A percentile compares a stretch with the other conserved stretches of the same genome.
phyloP scores from a whole-genome alignment of 1,140 invertebrate species.

The Heterodera schachtii region DNA sequence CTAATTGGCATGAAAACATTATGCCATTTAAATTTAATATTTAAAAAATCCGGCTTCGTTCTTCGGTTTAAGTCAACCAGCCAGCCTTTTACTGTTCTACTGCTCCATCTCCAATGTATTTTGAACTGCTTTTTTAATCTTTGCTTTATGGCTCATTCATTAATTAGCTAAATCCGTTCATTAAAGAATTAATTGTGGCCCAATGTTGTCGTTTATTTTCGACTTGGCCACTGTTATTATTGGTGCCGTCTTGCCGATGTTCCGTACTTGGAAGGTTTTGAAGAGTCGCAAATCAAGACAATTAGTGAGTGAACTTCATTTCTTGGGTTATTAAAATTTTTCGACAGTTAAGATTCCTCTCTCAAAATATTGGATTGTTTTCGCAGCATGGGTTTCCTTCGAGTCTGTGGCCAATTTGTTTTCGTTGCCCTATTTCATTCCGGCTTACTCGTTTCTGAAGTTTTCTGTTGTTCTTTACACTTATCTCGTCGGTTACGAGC shows the following conservation, averaged over 20 bases:
- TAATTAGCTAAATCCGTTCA: too few species aligned
- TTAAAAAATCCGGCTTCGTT: background rate
- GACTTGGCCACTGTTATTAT: background rate
- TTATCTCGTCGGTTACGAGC: constrained; percentile 22
- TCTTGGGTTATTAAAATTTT: constrained; percentile 5
- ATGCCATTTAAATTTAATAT: background rate
- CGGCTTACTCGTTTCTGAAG: constrained; percentile 33
- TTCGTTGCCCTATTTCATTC: constrained; percentile 27
- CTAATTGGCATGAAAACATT: background rate
- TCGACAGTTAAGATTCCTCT: constrained; percentile 22
- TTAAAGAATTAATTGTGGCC: background rate
- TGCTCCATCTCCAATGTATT: too few species aligned
- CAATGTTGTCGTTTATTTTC: constrained; percentile 21
- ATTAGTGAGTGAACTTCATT: constrained; percentile 20
- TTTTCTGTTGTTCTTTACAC: constrained; percentile 30
- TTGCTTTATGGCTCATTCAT: background rate
- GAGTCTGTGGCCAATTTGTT: constrained; percentile 28
- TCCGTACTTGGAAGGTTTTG: constrained; percentile 29
- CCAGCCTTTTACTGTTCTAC: background rate
- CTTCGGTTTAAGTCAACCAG: too few species aligned
- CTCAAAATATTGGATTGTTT: constrained; percentile 36
- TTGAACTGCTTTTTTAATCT: background rate
- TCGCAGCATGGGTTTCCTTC: constrained; percentile 22
- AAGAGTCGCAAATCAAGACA: constrained; percentile 20
- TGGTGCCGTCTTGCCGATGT: constrained; percentile 15